Evolutionary conservation across 2,113 vertebrate species (phyloP), one percentile per base, ranked within the genome.

Genomic region (Seriola aureovittata): DNA sequence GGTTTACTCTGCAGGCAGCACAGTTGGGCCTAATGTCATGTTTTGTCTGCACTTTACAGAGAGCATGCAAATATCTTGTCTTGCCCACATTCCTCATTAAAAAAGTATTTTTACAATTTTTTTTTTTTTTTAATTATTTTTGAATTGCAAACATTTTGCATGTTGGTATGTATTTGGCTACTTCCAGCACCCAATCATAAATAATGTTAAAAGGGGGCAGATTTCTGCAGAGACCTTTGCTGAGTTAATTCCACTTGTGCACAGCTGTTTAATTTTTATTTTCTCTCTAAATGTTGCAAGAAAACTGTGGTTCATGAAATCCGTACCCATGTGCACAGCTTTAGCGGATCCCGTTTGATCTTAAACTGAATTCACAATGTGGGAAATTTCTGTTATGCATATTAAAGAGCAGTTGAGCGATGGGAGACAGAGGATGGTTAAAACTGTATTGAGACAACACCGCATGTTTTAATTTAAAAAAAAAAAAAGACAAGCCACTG

Each of bases 301-400:
- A 57, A 64, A 57, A 40, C 12, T 23, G 40, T 13, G 29, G 9
- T 76, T 76, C 40, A 13, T 65, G 50, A 66, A 71, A 32, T 50
- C 60, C 9, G 4, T 36, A 65, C n/a, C 6, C 32, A 9, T 59
- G 42, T 50, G 23, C 52, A 34, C 42, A 50, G 40, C 54, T 58
- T 58, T 62, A 34, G 50, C 10, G n/a, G 40, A 40, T 67, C 8
- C 29, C 10, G 59, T 71, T 75, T 69, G 80, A 69, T 75, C 38
- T 23, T 17, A 42, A 42, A 38, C 63, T 70, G 34, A 75, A 81
- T 69, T 55, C 17, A 69, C 25, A 71, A 25, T 44, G 36, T 69
- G 9, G 16, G 63, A 54, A 68, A 69, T 55, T 23, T 19, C 48
- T 23, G n/a, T 34, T 50, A 36, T 65, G 68, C 50, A 29, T 67